Evolutionary conservation across 1,140 invertebrate species (phyloP).

Genomic region (Formica exsecta): DNA sequence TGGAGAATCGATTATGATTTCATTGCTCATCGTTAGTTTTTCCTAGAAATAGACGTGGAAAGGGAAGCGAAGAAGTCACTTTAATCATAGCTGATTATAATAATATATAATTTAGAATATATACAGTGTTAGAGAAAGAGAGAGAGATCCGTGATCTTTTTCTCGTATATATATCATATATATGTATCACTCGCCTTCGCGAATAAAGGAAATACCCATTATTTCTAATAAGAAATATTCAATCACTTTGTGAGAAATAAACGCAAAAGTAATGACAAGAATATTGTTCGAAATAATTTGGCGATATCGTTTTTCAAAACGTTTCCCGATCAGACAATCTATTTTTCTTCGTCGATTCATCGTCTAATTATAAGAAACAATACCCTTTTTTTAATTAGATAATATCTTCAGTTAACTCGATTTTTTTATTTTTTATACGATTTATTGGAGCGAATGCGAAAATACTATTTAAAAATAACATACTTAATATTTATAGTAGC

Average conservation of each 20-base stretch:
- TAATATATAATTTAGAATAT: not conserved
- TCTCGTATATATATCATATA: not conserved
- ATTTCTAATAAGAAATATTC: slow-evolving; percentile 4
- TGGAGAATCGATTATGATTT: not conserved
- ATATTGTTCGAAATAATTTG: not conserved
- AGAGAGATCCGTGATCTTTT: too few species aligned
- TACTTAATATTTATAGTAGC: too few species aligned
- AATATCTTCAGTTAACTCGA: too few species aligned
- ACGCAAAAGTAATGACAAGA: not conserved
- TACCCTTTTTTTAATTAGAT: too few species aligned
- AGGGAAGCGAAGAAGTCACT: not conserved
- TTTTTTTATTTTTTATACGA: too few species aligned
- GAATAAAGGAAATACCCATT: not conserved
- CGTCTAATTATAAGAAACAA: too few species aligned
- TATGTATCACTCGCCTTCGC: not conserved
- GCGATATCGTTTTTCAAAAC: not conserved
- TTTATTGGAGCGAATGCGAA: too few species aligned
- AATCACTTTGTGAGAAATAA: not conserved
- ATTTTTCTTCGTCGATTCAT: not conserved
- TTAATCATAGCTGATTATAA: not conserved
- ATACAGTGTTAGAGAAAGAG: too few species aligned
- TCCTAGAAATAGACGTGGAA: not conserved
- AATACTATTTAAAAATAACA: too few species aligned
- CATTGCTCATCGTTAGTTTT: not conserved
- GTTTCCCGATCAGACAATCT: not conserved